A percentile compares a stretch with the other conserved stretches of the same genome.
These are phyloP conservation scores for Lasiurus cinereus DNA, from an alignment of 2,113 vertebrate species.

Conservation along the genomic window DNA sequence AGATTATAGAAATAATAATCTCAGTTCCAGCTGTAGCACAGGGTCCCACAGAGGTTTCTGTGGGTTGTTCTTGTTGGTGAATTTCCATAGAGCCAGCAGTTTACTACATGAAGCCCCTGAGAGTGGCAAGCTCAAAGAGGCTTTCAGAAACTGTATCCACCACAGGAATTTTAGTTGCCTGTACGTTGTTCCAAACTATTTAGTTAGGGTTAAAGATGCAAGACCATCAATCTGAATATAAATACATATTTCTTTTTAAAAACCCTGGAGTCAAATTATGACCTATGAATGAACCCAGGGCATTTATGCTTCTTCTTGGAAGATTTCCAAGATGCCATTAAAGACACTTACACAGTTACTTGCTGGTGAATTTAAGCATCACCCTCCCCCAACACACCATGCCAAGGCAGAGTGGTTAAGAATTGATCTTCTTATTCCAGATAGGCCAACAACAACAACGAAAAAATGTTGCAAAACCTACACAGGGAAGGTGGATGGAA, in stretches of 20 bases:
- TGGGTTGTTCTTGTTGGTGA: background rate
- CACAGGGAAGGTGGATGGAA: background rate
- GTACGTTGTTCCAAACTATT: constrained; percentile 57
- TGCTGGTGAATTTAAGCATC: constrained; percentile 67
- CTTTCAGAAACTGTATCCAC: constrained; percentile 72
- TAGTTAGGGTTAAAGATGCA: constrained; percentile 74
- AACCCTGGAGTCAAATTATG: constrained; percentile 79
- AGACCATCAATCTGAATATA: constrained; percentile 78
- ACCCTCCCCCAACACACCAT: background rate
- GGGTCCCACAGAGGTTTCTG: background rate
- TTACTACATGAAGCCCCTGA: constrained; percentile 48
- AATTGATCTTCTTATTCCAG: constrained; percentile 61
- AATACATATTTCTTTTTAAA: constrained; percentile 79
- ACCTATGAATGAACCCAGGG: constrained; percentile 79
- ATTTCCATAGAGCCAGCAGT: constrained; percentile 49
- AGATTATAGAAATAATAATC: background rate
- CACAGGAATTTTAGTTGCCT: constrained; percentile 66
- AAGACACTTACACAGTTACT: constrained; percentile 67
- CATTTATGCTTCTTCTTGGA: constrained; percentile 79
- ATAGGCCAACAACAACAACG: background rate
- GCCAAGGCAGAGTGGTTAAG: constrained; percentile 67
- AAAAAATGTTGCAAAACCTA: constrained; percentile 52
- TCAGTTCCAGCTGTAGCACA: constrained; percentile 10
- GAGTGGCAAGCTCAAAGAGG: constrained; percentile 55
- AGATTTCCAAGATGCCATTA: constrained; percentile 79